Evolutionary conservation across 2,888 invertebrate species (phyloP), one percentile per base, ranked within the genome.

Genomic region (Catotricha subobsoleta): DNA sequence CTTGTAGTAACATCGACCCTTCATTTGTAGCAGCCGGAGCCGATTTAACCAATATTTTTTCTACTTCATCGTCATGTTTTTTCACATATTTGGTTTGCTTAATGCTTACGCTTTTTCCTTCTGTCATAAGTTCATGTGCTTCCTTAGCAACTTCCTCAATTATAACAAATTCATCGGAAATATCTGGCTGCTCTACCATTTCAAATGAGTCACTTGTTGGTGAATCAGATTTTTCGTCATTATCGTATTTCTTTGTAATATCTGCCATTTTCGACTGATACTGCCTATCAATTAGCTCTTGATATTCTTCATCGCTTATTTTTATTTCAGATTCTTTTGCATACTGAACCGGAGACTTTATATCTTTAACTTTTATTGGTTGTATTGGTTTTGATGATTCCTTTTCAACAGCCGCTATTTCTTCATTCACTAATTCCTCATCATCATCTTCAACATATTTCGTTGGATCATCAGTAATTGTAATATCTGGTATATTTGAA

Each of bases 101-200:
- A 43, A 86, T 86, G 47, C 69, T 67, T 12, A 86, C 69, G 56
- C 83, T 80, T 64, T 83, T 81, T 1, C 86, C 86, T 60, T 86
- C 86, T 3, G 75, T 67, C 52, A 86, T 86, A 43, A 72, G 74
- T 62, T 87, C 87, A 50, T 77, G 74, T 1, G 86, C 86, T 64
- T 87, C 86, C 55, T 77, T 80, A 2, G 80, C 86, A 2, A 87
- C 84, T 59, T 87, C 87, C 63, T 86, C 86, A 46, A 86, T 80
- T 0, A 86, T 82, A 1, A 87, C 82, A 54, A 86, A 86, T 51
- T 87, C 86, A 53, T 87, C 87, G 48, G 82, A 80, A 49, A 86
- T 74, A 53, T 82, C 82, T 1, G 86, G 84, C 54, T 83, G 84
- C 50, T 87, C 86, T 1, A 87, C 67, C 68, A 87, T 72, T 67